Evolutionary conservation across 2,888 invertebrate genomes (phyloP).

Genomic region (Drosophila demipolita): DNA sequence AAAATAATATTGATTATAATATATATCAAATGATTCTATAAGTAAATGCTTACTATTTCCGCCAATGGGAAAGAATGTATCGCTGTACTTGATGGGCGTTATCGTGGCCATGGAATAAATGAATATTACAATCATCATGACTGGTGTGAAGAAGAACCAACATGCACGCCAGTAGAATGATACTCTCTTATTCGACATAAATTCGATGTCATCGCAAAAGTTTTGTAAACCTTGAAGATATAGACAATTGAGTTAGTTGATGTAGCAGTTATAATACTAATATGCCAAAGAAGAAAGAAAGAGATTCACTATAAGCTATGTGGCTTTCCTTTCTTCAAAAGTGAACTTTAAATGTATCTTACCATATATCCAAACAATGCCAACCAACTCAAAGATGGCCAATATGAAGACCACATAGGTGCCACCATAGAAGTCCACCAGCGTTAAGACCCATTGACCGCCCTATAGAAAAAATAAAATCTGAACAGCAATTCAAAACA

Average conservation of each 20-base stretch:
- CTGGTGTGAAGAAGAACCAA: constrained; percentile 91
- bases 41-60: constrained; percentile 86
- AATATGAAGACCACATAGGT: constrained; percentile 87
- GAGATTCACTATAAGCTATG: background rate
- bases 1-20: constrained; percentile 2
- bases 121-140: constrained; percentile 89
- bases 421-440: constrained; percentile 88
- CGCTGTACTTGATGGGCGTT: constrained; percentile 87
- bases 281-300: background rate
- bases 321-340: background rate
- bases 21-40: background rate
- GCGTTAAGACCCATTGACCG: constrained; percentile 87
- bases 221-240: constrained; percentile 86
- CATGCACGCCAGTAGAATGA: constrained; percentile 91
- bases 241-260: background rate
- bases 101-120: constrained; percentile 88
- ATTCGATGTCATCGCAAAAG: constrained; percentile 90
- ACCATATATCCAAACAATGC: constrained; percentile 88
- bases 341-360: constrained; percentile 30
- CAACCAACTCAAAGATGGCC: constrained; percentile 87
- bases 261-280: background rate
- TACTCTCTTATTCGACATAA: constrained; percentile 89
- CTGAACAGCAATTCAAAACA: background rate
- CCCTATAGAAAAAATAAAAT: constrained; percentile 84
- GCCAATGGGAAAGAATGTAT: constrained; percentile 86